Conservation (phyloP, 2,113 vertebrate genomes). For the Chloropsis hardwickii region DNA sequence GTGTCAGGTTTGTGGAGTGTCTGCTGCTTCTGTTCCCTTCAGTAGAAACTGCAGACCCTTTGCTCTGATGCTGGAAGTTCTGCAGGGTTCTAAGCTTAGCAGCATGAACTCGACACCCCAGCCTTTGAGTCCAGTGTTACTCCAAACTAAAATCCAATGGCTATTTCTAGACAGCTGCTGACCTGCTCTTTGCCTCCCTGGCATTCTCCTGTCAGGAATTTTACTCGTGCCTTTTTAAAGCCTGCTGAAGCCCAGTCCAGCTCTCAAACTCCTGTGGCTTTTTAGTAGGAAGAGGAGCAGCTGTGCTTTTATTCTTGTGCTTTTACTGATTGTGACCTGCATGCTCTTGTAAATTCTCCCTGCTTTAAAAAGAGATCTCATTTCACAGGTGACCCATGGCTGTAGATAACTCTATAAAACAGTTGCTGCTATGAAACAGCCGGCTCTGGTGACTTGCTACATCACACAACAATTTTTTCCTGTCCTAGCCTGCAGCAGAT, state of each 20-base stretch:
- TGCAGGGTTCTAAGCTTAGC: not conserved
- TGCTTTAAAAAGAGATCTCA: not conserved
- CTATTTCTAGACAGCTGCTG: slow-evolving; percentile 28
- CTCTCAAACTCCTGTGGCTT: not conserved
- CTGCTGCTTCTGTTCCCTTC: not conserved
- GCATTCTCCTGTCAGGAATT: not conserved
- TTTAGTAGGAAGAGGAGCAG: not conserved
- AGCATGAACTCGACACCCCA: not conserved
- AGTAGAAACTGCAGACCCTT: not conserved
- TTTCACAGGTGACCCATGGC: not conserved
- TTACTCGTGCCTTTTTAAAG: not conserved
- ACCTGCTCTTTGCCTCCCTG: not conserved
- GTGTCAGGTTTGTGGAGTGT: not conserved
- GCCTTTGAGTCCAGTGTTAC: not conserved
- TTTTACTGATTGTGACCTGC: not conserved
- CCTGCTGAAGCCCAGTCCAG: not conserved
- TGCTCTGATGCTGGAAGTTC: not conserved
- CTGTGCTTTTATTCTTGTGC: not conserved
- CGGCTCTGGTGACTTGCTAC: not conserved
- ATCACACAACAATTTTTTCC: not conserved
- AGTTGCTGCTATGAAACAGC: not conserved
- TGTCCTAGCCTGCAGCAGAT: not conserved
- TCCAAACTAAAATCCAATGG: not conserved
- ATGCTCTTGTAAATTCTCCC: not conserved
- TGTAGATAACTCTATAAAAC: not conserved